A percentile compares a stretch with the other conserved stretches of the same genome.
Evolutionary conservation across 35 echinoderm and acorn worm genomes (phyloP).

Genomic region (Lytechinus pictus): DNA sequence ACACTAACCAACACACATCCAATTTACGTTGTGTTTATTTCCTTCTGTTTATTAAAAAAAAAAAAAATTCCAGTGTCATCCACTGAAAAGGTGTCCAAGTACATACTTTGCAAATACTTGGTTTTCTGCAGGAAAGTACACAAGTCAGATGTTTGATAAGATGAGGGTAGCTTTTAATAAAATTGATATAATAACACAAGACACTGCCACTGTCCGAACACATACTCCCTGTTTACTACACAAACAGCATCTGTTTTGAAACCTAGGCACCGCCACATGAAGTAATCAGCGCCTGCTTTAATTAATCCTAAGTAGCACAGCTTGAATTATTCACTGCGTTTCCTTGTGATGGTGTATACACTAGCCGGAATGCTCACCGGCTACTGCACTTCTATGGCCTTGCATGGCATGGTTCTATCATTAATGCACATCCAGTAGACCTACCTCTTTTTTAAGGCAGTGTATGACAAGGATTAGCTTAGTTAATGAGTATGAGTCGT

Average conservation of each 20-base stretch:
- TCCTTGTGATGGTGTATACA: not conserved
- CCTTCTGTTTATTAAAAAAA: too few species aligned
- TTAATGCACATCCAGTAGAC: not conserved
- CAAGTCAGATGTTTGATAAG: not conserved
- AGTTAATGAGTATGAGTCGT: not conserved
- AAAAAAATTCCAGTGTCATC: not conserved
- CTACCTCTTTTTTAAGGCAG: not conserved
- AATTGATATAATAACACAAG: not conserved
- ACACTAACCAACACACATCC: too few species aligned
- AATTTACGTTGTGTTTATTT: too few species aligned
- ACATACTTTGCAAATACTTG: not conserved
- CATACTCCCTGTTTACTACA: not conserved
- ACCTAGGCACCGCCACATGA: not conserved
- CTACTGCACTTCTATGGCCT: slow-evolving; percentile 8
- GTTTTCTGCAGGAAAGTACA: not conserved
- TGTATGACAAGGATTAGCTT: not conserved
- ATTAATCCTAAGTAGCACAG: not conserved
- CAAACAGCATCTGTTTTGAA: slow-evolving; percentile 3
- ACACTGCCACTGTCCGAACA: not conserved
- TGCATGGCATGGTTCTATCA: not conserved
- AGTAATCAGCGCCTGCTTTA: not conserved
- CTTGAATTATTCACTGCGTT: slow-evolving; percentile 4
- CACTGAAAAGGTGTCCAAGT: not conserved
- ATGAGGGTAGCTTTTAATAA: not conserved
- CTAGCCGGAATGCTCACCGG: not conserved